These are phyloP conservation scores for Acrobasis consociella DNA, from an alignment of 2,888 invertebrate genomes.

Conservation along the genomic window DNA sequence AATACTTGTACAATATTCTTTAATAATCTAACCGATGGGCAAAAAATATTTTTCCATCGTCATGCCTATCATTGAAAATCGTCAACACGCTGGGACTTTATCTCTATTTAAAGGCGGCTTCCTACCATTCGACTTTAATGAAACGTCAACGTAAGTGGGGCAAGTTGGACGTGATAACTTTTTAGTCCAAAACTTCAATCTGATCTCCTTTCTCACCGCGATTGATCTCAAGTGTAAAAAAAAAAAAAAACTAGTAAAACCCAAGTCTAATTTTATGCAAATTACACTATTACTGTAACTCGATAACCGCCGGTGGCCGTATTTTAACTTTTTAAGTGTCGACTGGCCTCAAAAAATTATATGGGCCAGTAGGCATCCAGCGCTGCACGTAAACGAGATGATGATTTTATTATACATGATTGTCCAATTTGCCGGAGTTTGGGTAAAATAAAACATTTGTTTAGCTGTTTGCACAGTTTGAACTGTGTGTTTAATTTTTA, in stretches of 20 bases:
- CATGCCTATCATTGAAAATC: too few relatives aligned
- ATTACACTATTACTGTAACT: conserved; percentile 35
- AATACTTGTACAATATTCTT: too few relatives aligned
- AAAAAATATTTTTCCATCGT: too few relatives aligned
- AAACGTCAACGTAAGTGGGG: too few relatives aligned
- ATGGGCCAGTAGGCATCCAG: conserved; percentile 57
- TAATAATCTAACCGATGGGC: too few relatives aligned
- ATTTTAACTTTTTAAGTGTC: conserved; percentile 25
- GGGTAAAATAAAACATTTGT: conserved; percentile 31
- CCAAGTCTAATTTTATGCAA: conserved; percentile 47
- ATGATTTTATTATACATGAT: conserved; percentile 59
- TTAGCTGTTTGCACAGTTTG: too few relatives aligned
- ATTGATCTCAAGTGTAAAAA: conserved; percentile 19
- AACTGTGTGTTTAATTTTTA: too few relatives aligned
- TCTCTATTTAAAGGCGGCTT: too few relatives aligned
- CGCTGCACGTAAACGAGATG: conserved; percentile 46
- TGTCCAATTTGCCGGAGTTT: conserved; percentile 46
- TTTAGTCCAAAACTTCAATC: conserved; percentile 11
- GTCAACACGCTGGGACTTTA: too few relatives aligned
- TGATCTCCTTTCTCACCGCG: not conserved
- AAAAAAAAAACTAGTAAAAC: conserved; percentile 33
- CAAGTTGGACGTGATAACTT: too few relatives aligned
- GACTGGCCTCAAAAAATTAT: conserved; percentile 38
- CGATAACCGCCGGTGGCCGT: conserved; percentile 33
- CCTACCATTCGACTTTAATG: too few relatives aligned